phyloP scores from a whole-genome alignment of 2,888 invertebrate genomes.

The Plusia festucae region DNA sequence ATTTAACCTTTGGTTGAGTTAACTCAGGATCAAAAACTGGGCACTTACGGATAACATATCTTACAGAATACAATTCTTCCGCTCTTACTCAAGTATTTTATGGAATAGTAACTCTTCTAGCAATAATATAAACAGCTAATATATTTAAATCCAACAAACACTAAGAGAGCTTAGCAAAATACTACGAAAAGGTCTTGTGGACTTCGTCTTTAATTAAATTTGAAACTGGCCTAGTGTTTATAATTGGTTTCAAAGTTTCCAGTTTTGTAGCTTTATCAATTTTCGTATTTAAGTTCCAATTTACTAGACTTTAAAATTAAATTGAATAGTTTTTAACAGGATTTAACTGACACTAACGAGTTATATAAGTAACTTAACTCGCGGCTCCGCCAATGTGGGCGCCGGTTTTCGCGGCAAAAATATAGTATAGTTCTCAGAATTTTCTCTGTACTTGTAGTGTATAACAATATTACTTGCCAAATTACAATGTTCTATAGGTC shows the following conservation, averaged over 20 bases:
- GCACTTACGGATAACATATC: no score
- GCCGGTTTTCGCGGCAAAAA: no score
- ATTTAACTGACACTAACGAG: no score
- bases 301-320: neutral
- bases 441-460: no score
- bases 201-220: conserved; percentile 34
- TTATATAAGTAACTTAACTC: no score
- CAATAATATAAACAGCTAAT: neutral
- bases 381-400: no score
- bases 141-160: conserved; percentile 28
- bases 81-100: neutral
- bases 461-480: no score
- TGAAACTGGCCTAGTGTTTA: conserved; percentile 32
- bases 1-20: no score
- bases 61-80: neutral
- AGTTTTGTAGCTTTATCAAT: neutral
- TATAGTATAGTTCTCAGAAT: no score
- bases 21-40: no score
- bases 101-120: conserved; percentile 8
- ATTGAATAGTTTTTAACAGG: neutral
- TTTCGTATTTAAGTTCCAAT: neutral
- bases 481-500: no score
- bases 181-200: conserved; percentile 28
- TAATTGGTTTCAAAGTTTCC: conserved; percentile 26
- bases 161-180: conserved; percentile 37